Evolutionary conservation across 2,888 invertebrate species (phyloP), one percentile per base, ranked within the genome.

Genomic region (Oscheius onirici): DNA sequence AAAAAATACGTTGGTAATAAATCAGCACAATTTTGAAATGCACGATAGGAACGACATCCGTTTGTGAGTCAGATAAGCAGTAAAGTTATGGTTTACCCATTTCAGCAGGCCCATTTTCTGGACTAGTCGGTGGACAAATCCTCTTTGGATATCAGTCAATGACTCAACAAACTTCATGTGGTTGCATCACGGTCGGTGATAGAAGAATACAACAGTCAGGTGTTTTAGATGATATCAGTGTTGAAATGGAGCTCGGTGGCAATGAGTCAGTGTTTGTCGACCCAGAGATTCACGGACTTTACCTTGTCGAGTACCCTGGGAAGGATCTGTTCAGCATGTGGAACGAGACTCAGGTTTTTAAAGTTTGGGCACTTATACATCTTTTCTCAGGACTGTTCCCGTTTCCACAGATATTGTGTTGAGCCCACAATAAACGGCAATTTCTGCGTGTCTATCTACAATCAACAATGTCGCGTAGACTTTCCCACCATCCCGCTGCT

Each of bases 151-250:
- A 34, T 17, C 24, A 28, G 13, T 44, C 15, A 68, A 68, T 51
- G 55, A n/a, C 13, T 57, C 68, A 57, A 68, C 40, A 6, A 15
- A 55, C 1, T 34, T 55, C 17, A 20, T 28, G n/a, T 68, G 68
- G 68, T 34, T 68, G 26, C 43, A 68, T 68, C 68, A 68, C 46
- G 68, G 68, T 68, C 20, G 1, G 8, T 46, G 17, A 58, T 41
- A 41, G 5, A 3, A 17, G 52, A 52, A 41, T 6, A 17, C 57
- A 28, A 15, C 11, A 40, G 26, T 58, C 5, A 41, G 3, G 17
- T n/a, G 20, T 61, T 60, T 15, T 5, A 66, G 66, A 66, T 66
- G 66, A 66, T 40, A 10, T 34, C 8, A 51, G 40, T 40, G 40
- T 66, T 8, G 28, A 43, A 11, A 20, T 52, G 54, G 40, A 34